phyloP scores from a whole-genome alignment of 1,140 invertebrate genomes.

The Sitodiplosis mosellana region DNA sequence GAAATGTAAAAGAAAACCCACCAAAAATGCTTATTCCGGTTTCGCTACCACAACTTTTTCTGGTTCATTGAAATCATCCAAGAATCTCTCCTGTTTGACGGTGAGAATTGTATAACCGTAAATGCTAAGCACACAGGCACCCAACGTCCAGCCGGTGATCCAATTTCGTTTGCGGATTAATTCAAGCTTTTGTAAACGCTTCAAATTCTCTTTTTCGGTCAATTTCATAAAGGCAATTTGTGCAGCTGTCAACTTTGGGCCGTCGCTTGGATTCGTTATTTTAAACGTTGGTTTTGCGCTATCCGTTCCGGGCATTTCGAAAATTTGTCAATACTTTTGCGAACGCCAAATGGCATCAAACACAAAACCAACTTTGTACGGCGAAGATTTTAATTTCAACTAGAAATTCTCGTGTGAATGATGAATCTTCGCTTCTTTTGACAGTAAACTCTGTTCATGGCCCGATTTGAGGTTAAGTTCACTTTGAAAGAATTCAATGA shows the following conservation, averaged over 20 bases:
- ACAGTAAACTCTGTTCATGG: no score
- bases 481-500: no score
- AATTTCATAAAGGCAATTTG: conserved; percentile 59
- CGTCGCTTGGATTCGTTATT: conserved; percentile 8
- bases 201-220: conserved; percentile 50
- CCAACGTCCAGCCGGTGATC: conserved; percentile 37
- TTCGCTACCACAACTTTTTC: conserved; percentile 25
- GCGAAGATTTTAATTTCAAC: no score
- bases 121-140: conserved; percentile 43
- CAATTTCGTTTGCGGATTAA: conserved; percentile 40
- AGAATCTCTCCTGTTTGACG: conserved; percentile 68
- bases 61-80: conserved; percentile 72
- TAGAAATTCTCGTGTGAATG: no score
- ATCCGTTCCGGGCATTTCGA: conserved; percentile 12
- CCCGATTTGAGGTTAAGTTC: no score
- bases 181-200: conserved; percentile 44
- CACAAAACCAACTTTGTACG: no score
- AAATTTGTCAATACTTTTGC: no score
- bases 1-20: no score
- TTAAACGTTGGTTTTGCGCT: conserved; percentile 21
- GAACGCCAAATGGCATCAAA: no score
- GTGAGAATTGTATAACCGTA: conserved; percentile 68
- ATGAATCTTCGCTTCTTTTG: no score
- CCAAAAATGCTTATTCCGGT: no score
- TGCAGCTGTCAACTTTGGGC: conserved; percentile 34